These are phyloP conservation scores for Lasiommata megera DNA, from an alignment of 2,888 invertebrate genomes.

Conservation along the genomic window DNA sequence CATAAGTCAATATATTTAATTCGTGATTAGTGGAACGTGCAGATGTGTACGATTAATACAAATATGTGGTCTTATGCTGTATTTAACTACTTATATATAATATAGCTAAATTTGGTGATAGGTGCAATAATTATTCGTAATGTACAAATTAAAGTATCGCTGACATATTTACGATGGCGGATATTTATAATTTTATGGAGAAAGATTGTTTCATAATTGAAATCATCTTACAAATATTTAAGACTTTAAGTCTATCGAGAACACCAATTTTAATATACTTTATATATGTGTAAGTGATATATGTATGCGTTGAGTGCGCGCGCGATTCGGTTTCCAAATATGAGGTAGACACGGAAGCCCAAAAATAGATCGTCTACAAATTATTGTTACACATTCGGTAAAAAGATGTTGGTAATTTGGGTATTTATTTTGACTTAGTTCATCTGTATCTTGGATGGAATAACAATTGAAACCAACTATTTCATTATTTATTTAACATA, in stretches of 20 bases:
- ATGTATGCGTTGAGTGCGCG: neutral
- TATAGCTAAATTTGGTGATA: constrained; percentile 12
- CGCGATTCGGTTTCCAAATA: too few relatives aligned
- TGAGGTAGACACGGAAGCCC: too few relatives aligned
- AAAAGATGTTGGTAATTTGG: too few relatives aligned
- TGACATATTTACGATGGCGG: neutral
- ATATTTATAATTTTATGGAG: constrained; percentile 4
- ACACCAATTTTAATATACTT: constrained; percentile 5
- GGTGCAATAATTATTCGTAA: constrained; percentile 10
- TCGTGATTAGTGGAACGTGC: neutral
- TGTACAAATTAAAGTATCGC: neutral
- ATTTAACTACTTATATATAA: neutral
- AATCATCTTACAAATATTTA: neutral
- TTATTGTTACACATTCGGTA: too few relatives aligned
- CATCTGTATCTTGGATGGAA: too few relatives aligned
- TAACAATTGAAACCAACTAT: too few relatives aligned
- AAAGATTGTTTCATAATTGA: neutral
- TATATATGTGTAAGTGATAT: neutral
- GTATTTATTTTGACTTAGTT: too few relatives aligned
- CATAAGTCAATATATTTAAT: neutral
- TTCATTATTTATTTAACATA: too few relatives aligned
- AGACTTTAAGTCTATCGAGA: neutral
- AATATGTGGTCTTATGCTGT: constrained; percentile 11
- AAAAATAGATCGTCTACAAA: too few relatives aligned
- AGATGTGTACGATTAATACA: constrained; percentile 7